Evolutionary conservation across 2,113 vertebrate genomes (phyloP), one percentile per base, ranked within the genome.

Genomic region (Rousettus leschenaultii): DNA sequence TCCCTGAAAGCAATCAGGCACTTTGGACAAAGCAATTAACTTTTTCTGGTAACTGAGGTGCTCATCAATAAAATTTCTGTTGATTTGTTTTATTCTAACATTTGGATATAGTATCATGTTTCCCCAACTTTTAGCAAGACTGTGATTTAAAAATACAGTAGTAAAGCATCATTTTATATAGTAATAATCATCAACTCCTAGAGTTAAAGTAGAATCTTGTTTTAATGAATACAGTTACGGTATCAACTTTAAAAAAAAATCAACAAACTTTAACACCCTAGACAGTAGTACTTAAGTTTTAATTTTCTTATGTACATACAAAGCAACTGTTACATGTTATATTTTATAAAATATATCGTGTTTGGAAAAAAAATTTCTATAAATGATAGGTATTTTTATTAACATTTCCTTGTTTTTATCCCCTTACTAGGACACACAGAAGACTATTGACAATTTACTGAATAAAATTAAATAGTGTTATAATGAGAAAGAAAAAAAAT

Each of bases 1-100:
- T 73, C 77, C 43, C 40, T 43, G 33, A 65, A 74, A 70, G 28
- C 33, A 91, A n/a, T 74, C 53, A 53, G 65, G 33, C 53, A 77
- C n/a, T 96, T 89, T 71, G 71, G 73, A 40, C 7, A 65, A 66
- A 78, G 38, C 19, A 82, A 86, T 94, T 70, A 91, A 86, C 73
- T 86, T 63, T 94, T 91, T 82, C n/a, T 82, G 55, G 66, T 78
- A 40, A 66, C 38, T 57, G 4, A 6, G 8, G 26, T 66, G 30
- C 24, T 30, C 6, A 10, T 78, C n/a, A 73, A 71, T 28, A 71
- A 40, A 82, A 77, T 33, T 88, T 45, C 12, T 71, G 73, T 38
- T 65, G 43, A 55, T 92, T 88, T 75, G 28, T 7, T 86, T 68
- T 40, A 1, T 68, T 40, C 6, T 51, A 33, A 21, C n/a, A 1